These are phyloP conservation scores for Aleiodes alternator DNA, from an alignment of 2,888 invertebrate species.

Conservation along the genomic window DNA sequence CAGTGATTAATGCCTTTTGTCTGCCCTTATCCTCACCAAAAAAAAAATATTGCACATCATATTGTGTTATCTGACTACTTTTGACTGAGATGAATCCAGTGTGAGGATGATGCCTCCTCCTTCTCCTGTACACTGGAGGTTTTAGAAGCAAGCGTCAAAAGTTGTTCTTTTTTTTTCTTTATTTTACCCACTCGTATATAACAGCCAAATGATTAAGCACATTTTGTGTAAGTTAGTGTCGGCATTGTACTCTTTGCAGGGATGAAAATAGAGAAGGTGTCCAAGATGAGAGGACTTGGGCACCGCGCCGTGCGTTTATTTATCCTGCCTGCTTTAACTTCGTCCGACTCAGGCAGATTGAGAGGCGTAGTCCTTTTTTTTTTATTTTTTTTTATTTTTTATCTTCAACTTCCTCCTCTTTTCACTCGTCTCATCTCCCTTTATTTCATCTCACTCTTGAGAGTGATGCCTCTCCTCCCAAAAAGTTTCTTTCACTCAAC, in stretches of 20 bases:
- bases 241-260: not conserved
- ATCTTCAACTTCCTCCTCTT: slow-evolving; percentile 23
- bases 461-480: slow-evolving; percentile 18
- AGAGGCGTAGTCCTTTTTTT: slow-evolving; percentile 39
- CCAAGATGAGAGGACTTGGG: slow-evolving; percentile 73
- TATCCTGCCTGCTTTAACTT: slow-evolving; percentile 67
- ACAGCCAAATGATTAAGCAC: too few species aligned
- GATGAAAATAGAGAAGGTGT: slow-evolving; percentile 69
- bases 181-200: too few species aligned
- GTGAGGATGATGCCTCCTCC: too few species aligned
- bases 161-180: too few species aligned
- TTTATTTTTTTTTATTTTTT: slow-evolving; percentile 36
- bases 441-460: slow-evolving; percentile 33
- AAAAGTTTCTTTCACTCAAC: slow-evolving; percentile 35
- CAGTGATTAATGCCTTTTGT: slow-evolving; percentile 10
- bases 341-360: slow-evolving; percentile 42
- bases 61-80: slow-evolving; percentile 33
- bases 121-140: too few species aligned
- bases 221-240: too few species aligned
- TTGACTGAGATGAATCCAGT: not conserved
- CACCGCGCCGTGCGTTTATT: slow-evolving; percentile 71
- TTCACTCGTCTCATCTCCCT: slow-evolving; percentile 36
- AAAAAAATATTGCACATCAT: not conserved
- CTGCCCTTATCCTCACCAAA: not conserved
- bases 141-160: too few species aligned